Base-by-base conservation (phyloP, 2,888 invertebrate species). In the Eupithecia subumbrata region DNA sequence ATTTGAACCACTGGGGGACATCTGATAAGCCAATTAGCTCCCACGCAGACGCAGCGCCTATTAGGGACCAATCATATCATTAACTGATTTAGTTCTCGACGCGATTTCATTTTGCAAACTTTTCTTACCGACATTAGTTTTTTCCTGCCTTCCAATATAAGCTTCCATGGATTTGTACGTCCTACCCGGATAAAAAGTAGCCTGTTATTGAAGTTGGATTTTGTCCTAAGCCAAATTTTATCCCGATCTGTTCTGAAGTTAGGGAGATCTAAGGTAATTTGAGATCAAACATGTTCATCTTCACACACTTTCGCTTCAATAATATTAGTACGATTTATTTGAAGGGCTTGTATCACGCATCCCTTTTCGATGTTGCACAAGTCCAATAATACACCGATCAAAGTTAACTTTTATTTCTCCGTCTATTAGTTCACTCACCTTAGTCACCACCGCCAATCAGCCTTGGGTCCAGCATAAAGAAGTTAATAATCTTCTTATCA, bases 41-140 rank as follows among this genome's bases (percentile, higher is more conserved):
- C 73, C 75, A 75, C 73, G 63, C 73, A 40, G 43, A 75, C 73
- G 63, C 73, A 40, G 43, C 67, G 40, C 60, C 71, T 68, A 75
- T 77, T 73, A 75, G 56, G 63, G 77, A 64, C 60, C 75, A 75
- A 75, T 77, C 72, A 69, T 75, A 70, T 30, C 68, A 75, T 77
- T 71, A 75, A 69, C 71, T 64, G 71, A 70, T 77, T 72, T 66
- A 72, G 75, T 73, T 64, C 75, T 52, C 67, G 45, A 77, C 77
- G 77, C 77, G 14, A 48, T 75, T 77, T 73, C 70, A 75, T 77
- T 73, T 71, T 34, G 43, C 73, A 64, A 48, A 25, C 63, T 71
- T 37, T 25, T 34, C 45, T 73, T 12, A 48, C 25, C 40, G 18
- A 11, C 37, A 34, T 14, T 9, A 30, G 16, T 40, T 30, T 7